Conservation (phyloP, 2,113 vertebrate species). For the Barbus barbus region DNA sequence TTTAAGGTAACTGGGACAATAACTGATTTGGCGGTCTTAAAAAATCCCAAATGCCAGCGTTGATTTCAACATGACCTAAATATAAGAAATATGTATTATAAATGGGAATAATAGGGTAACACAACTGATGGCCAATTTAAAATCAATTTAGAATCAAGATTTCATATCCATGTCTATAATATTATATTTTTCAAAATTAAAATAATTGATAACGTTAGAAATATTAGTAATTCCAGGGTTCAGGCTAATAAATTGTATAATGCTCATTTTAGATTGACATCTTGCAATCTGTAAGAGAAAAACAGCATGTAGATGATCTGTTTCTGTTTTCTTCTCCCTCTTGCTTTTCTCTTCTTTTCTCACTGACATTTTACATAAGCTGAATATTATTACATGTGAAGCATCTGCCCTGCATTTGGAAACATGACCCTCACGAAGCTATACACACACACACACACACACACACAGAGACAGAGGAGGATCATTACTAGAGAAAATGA, state of each 20-base stretch:
- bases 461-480: neutral
- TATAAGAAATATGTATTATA: too few species aligned
- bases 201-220: neutral
- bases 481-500: conserved; percentile 1
- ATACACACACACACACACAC: neutral
- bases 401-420: neutral
- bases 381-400: conserved; percentile 10
- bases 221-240: neutral
- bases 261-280: neutral
- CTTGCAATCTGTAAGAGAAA: neutral
- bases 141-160: too few species aligned
- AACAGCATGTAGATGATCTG: neutral
- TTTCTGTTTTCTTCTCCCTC: neutral
- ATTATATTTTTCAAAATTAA: neutral
- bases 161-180: too few species aligned
- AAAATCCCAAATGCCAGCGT: too few species aligned
- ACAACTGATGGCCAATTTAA: too few species aligned
- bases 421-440: neutral
- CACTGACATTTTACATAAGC: neutral
- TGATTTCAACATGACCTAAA: too few species aligned
- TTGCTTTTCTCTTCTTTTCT: neutral
- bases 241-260: neutral
- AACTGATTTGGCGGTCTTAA: too few species aligned
- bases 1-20: too few species aligned
- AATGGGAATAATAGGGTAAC: too few species aligned